Evolutionary conservation across 2,113 vertebrate genomes (phyloP).

Genomic region (Antidorcas marsupialis): DNA sequence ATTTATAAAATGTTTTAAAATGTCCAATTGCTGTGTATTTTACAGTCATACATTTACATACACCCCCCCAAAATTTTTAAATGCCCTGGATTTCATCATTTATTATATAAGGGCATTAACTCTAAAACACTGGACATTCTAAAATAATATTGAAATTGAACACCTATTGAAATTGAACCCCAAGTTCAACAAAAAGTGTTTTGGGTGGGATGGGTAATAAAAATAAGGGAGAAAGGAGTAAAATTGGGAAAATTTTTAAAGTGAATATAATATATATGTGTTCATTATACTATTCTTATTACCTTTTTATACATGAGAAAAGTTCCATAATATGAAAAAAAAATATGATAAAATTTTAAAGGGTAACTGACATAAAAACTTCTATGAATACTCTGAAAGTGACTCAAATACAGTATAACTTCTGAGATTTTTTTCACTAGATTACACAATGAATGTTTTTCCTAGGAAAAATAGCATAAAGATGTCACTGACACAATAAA

Average conservation of each 20-base stretch:
- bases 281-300: background rate
- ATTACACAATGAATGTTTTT: background rate
- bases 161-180: background rate
- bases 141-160: background rate
- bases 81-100: background rate
- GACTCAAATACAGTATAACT: background rate
- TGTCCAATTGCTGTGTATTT: background rate
- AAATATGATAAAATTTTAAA: background rate
- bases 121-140: background rate
- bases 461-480: background rate
- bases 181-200: background rate
- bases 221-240: background rate
- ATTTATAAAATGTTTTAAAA: background rate
- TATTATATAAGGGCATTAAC: background rate
- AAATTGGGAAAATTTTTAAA: background rate
- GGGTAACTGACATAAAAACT: background rate
- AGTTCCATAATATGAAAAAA: background rate
- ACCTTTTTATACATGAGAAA: background rate
- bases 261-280: background rate
- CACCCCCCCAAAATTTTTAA: background rate
- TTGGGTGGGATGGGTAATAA: background rate
- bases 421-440: background rate
- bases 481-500: background rate
- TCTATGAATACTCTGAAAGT: background rate
- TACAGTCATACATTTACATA: background rate